phyloP scores from a whole-genome alignment of 1,140 invertebrate species.

The Drosophila grimshawi region DNA sequence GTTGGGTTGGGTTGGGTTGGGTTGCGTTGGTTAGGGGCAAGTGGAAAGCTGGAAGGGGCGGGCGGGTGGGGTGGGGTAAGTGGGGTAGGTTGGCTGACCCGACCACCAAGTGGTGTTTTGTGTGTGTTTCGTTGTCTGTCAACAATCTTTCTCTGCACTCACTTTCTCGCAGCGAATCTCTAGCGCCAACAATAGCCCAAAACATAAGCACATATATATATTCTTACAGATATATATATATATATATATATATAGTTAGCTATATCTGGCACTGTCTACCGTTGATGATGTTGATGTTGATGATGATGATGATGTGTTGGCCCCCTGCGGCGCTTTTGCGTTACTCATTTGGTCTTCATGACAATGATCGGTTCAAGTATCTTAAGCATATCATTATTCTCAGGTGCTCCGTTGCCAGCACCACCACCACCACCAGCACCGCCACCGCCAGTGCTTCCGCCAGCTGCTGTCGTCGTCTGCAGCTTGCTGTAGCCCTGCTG shows the following conservation, averaged over 20 bases:
- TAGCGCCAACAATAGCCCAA: conserved; percentile 35
- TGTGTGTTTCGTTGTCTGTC: conserved; percentile 11
- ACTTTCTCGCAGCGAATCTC: conserved; percentile 3
- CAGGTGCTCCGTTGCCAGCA: conserved; percentile 49
- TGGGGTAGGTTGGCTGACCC: conserved; percentile 6
- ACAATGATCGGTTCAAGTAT: conserved; percentile 84
- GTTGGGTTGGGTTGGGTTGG: neutral
- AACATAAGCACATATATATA: neutral
- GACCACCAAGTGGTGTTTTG: neutral
- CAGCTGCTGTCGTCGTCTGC: conserved; percentile 33
- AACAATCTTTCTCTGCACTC: conserved; percentile 4
- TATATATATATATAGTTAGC: neutral
- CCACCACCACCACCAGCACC: conserved; percentile 33
- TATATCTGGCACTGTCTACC: neutral
- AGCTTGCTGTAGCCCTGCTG: conserved; percentile 61
- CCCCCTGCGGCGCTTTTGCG: conserved; percentile 54
- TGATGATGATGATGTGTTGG: neutral
- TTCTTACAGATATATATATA: neutral
- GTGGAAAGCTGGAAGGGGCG: no score
- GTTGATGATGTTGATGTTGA: neutral
- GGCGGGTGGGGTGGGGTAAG: neutral
- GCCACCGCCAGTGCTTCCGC: conserved; percentile 14
- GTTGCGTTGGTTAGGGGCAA: no score
- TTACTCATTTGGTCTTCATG: conserved; percentile 84
- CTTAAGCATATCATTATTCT: conserved; percentile 83